Evolutionary conservation across 2,113 vertebrate species (phyloP).

Genomic region (Delphinus delphis): DNA sequence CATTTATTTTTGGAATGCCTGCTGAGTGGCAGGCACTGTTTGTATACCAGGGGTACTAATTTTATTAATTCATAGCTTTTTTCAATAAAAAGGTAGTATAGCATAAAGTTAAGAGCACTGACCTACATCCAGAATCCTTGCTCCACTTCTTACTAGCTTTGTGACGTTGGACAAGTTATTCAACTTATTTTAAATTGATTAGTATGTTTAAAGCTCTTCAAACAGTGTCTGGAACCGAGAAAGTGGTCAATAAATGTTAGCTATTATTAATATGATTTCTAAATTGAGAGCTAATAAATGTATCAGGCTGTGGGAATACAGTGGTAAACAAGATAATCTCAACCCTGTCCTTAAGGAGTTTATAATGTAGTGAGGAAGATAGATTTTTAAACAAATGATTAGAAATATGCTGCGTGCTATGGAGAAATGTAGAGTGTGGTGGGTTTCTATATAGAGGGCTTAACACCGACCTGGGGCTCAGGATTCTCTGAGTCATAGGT

Average conservation of each 20-base stretch:
- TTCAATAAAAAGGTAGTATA: background rate
- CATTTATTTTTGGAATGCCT: slow-evolving; percentile 22
- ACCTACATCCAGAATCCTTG: background rate
- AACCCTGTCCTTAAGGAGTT: background rate
- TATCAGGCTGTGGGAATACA: background rate
- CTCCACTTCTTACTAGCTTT: background rate
- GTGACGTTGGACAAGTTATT: slow-evolving; percentile 22
- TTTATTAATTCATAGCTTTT: slow-evolving; percentile 34
- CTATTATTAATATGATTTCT: slow-evolving; percentile 31
- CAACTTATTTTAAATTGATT: background rate
- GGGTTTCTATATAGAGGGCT: background rate
- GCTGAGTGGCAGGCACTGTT: background rate
- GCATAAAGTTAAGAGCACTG: background rate
- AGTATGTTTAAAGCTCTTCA: background rate
- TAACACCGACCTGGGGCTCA: background rate
- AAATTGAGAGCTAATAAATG: slow-evolving; percentile 10
- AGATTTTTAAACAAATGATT: background rate
- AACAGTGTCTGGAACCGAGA: background rate
- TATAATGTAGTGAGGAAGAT: background rate
- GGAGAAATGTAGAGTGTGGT: background rate
- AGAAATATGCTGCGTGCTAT: background rate
- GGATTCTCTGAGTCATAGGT: background rate
- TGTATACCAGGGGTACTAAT: background rate
- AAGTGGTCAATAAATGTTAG: slow-evolving; percentile 15
- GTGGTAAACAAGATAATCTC: background rate